These are phyloP conservation scores for Grammomys surdaster DNA, from an alignment of 2,113 vertebrate genomes.

Conservation along the genomic window DNA sequence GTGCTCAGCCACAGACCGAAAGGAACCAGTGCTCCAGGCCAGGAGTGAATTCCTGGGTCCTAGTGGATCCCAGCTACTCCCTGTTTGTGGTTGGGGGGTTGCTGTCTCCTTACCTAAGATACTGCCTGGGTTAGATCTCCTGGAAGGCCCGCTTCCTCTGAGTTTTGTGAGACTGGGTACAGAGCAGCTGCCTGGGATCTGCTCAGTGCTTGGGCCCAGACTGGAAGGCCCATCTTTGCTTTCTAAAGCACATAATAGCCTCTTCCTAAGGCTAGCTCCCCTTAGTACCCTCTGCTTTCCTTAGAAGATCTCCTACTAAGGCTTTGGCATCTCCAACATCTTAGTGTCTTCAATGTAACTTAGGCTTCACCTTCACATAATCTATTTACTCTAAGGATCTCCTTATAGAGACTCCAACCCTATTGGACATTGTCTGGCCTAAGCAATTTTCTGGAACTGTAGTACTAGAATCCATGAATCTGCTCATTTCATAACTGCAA, in stretches of 20 bases:
- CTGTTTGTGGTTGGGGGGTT: too few species aligned
- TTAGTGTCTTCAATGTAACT: not conserved
- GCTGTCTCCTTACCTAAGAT: too few species aligned
- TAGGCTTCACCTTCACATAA: not conserved
- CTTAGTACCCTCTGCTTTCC: not conserved
- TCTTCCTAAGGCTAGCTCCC: not conserved
- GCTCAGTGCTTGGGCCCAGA: too few species aligned
- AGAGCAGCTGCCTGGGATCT: too few species aligned
- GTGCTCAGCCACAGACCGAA: too few species aligned
- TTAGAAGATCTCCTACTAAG: not conserved
- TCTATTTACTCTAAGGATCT: not conserved
- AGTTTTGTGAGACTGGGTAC: too few species aligned
- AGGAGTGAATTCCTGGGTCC: too few species aligned
- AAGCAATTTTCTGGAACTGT: not conserved
- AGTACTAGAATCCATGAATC: not conserved
- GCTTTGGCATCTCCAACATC: not conserved
- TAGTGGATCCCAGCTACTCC: too few species aligned
- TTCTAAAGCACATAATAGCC: not conserved
- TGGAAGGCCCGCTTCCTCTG: too few species aligned
- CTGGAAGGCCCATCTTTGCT: not conserved
- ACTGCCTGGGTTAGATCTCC: too few species aligned
- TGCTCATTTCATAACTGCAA: not conserved
- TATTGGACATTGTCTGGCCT: not conserved
- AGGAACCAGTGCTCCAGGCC: too few species aligned
- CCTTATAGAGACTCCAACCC: not conserved